Evolutionary conservation across 92 coral and sea anemone genomes (phyloP).

Genomic region (Hydrozoanthus gracilis): DNA sequence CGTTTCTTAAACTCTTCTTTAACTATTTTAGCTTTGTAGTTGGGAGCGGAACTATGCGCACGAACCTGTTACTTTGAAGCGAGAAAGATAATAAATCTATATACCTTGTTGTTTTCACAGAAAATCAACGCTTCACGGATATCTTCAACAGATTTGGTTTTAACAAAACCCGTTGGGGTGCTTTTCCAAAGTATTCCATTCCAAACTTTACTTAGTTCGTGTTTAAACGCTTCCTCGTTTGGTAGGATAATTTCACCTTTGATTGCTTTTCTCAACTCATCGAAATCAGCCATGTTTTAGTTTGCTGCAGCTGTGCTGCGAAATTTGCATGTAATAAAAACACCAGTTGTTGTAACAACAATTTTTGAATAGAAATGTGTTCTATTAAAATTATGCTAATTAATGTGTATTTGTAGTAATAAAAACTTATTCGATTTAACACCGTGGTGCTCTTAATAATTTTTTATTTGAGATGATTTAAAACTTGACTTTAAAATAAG

Average conservation of each 20-base stretch:
- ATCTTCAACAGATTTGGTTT: conserved; percentile 7
- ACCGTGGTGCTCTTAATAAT: too few species aligned
- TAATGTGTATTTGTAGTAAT: too few species aligned
- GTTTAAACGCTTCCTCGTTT: conserved; percentile 7
- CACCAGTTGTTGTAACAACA: too few species aligned
- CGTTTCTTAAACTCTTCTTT: neutral
- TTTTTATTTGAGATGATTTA: too few species aligned
- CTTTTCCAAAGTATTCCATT: conserved; percentile 40
- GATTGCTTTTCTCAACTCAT: neutral
- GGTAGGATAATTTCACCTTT: conserved; percentile 8
- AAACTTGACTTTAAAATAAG: too few species aligned
- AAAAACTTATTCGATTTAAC: too few species aligned
- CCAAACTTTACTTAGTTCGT: conserved; percentile 36
- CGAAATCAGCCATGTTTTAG: conserved; percentile 4
- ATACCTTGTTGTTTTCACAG: conserved; percentile 40
- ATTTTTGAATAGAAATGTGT: too few species aligned
- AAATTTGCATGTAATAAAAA: neutral
- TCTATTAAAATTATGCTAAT: too few species aligned
- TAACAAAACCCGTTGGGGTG: conserved; percentile 23
- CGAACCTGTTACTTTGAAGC: neutral
- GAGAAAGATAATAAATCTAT: neutral
- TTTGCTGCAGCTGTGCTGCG: neutral
- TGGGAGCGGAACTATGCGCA: neutral
- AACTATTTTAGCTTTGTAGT: neutral
- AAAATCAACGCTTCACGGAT: conserved; percentile 23